Percentiles rank a stretch among this genome's conserved stretches.
These are phyloP conservation scores for Deilephila porcellus DNA, from an alignment of 2,888 invertebrate genomes.

Conservation along the genomic window DNA sequence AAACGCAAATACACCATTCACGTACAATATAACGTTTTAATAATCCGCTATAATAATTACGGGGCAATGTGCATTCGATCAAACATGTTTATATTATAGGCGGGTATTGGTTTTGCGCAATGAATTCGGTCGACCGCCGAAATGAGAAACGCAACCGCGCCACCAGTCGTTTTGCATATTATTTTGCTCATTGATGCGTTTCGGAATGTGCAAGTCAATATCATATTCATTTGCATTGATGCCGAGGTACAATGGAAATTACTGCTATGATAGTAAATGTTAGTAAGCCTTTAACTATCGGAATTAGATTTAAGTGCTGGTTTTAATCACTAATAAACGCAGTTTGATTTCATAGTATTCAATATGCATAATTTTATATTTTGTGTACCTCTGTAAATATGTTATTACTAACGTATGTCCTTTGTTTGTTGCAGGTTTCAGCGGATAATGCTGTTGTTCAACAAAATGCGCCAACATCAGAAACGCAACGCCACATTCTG, in stretches of 20 bases:
- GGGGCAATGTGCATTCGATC: conserved; percentile 53
- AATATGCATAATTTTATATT: too few species aligned
- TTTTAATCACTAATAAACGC: neutral
- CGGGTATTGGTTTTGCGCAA: conserved; percentile 67
- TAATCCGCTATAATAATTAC: conserved; percentile 51
- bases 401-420: neutral
- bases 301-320: neutral
- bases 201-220: conserved; percentile 52
- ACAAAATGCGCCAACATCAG: conserved; percentile 54
- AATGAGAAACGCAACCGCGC: conserved; percentile 58
- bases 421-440: conserved; percentile 53
- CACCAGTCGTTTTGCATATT: conserved; percentile 67
- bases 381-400: too few species aligned
- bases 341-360: neutral
- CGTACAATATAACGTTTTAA: conserved; percentile 34
- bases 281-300: neutral
- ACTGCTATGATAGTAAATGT: neutral
- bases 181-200: conserved; percentile 64
- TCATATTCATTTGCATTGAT: conserved; percentile 64
- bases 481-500: conserved; percentile 48
- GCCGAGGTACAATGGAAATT: conserved; percentile 50
- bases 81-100: conserved; percentile 69
- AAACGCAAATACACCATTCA: conserved; percentile 18
- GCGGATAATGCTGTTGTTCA: conserved; percentile 44
- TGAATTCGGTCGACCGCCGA: conserved; percentile 65